Evolutionary conservation across 2,888 invertebrate genomes (phyloP), one percentile per base, ranked within the genome.

Genomic region (Nudaria mundana): DNA sequence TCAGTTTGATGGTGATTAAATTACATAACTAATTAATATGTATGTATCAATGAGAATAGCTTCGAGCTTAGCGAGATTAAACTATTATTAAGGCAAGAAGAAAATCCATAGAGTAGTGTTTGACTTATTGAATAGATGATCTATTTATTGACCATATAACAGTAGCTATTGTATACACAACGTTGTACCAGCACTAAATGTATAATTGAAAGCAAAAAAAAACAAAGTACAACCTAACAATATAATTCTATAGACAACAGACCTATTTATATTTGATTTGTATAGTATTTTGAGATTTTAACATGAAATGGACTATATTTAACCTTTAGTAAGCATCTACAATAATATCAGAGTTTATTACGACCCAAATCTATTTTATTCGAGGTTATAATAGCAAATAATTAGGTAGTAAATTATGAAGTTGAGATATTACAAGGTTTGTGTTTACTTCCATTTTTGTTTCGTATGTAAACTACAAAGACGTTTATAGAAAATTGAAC

Each of bases 11-110:
- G 41, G 41, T 26, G 31, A 24, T 8, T 25, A 25, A 22, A 39
- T 33, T 54, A 50, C 33, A 35, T 43, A 47, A 43, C 38, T 54
- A 56, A 57, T 50, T 49, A 60, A 60, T 33, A 37, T 41, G 41
- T 60, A 42, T 49, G 40, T 48, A 60, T 60, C 54, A 60, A 50
- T 43, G 52, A 56, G 37, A 30, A 53, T 51, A 47, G 51, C 57
- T 60, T 60, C 53, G 48, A 60, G 58, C 61, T 56, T 54, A 58
- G 60, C 56, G 40, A 58, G 44, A 53, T 56, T 58, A 48, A 45
- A 49, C 41, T 56, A 59, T 56, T 37, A 38, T 32, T 54, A 52
- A 58, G 61, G 61, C 61, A 57, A 58, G 54, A 48, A 47, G 38
- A 37, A 12, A 15, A 53, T 44, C 30, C 38, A 34, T 43, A 51